Conservation (phyloP, 2,113 vertebrate species). For the Eurypyga helias region DNA sequence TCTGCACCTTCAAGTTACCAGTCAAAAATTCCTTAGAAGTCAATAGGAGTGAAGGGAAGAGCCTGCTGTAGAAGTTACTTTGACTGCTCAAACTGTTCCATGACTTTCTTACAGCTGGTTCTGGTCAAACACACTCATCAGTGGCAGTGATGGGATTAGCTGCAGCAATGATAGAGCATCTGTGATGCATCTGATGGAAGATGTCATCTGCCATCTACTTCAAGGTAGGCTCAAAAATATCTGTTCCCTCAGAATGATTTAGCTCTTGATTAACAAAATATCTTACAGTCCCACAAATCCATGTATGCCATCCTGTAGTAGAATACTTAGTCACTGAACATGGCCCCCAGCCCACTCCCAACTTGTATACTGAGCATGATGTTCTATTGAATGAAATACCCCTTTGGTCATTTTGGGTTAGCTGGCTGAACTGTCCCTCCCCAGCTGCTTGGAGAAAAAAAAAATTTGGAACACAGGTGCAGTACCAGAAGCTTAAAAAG, state of each 20-base stretch:
- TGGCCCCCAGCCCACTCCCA: too few relatives aligned
- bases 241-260: not conserved
- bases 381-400: too few relatives aligned
- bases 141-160: not conserved
- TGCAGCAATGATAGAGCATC: not conserved
- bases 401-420: too few relatives aligned
- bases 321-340: not conserved
- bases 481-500: too few relatives aligned
- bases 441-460: too few relatives aligned
- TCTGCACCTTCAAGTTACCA: not conserved
- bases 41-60: not conserved
- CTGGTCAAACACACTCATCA: not conserved
- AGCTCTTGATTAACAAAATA: not conserved
- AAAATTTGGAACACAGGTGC: too few relatives aligned
- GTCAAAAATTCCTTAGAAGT: not conserved
- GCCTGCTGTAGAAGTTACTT: not conserved
- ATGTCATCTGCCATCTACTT: not conserved
- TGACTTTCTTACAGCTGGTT: not conserved
- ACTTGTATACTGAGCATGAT: too few relatives aligned
- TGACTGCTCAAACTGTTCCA: not conserved
- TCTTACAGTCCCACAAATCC: not conserved
- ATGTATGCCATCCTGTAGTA: not conserved
- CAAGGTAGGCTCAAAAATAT: not conserved
- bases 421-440: too few relatives aligned
- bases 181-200: not conserved